phyloP scores from a whole-genome alignment of 1,140 invertebrate genomes.

The Drosophila nikananu region DNA sequence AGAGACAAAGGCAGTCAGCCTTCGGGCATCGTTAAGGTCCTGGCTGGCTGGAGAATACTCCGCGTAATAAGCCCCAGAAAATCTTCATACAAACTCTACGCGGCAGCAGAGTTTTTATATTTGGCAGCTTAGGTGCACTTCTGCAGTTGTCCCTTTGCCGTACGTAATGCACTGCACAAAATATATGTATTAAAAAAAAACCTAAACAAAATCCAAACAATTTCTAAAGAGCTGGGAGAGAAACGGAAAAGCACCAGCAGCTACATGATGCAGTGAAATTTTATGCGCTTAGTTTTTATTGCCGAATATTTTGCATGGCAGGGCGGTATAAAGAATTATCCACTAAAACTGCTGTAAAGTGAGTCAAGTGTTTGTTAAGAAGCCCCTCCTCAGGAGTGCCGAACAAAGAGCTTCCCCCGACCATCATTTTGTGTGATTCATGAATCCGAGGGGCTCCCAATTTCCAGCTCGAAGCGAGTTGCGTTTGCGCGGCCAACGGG shows the following conservation, averaged over 20 bases:
- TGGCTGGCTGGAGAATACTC: conserved; percentile 23
- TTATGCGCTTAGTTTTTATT: conserved; percentile 71
- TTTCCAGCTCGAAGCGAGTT: conserved; percentile 24
- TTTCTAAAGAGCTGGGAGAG: conserved; percentile 19
- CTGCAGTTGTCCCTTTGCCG: conserved; percentile 66
- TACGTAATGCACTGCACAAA: conserved; percentile 57
- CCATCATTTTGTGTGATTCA: conserved; percentile 20
- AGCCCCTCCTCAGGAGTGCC: conserved; percentile 11
- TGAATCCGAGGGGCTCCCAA: conserved; percentile 32
- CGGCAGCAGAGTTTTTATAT: conserved; percentile 53
- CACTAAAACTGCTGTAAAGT: conserved; percentile 57
- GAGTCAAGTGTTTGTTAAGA: conserved; percentile 51
- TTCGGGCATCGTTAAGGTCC: conserved; percentile 63
- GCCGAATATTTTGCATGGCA: conserved; percentile 54
- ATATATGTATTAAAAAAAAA: conserved; percentile 21
- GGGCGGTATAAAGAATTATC: conserved; percentile 54
- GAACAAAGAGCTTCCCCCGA: conserved; percentile 10
- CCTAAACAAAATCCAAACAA: conserved; percentile 12
- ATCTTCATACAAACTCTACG: conserved; percentile 50
- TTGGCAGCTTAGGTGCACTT: conserved; percentile 75
- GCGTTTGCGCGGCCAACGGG: conserved; percentile 36
- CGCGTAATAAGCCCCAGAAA: conserved; percentile 55
- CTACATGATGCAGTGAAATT: conserved; percentile 66
- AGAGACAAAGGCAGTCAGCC: conserved; percentile 26
- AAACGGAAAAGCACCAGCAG: conserved; percentile 35